Percentiles rank a stretch among this genome's conserved stretches.
These are phyloP conservation scores for Syndactyla subalaris DNA, from an alignment of 2,797 vertebrate genomes.

Conservation along the genomic window DNA sequence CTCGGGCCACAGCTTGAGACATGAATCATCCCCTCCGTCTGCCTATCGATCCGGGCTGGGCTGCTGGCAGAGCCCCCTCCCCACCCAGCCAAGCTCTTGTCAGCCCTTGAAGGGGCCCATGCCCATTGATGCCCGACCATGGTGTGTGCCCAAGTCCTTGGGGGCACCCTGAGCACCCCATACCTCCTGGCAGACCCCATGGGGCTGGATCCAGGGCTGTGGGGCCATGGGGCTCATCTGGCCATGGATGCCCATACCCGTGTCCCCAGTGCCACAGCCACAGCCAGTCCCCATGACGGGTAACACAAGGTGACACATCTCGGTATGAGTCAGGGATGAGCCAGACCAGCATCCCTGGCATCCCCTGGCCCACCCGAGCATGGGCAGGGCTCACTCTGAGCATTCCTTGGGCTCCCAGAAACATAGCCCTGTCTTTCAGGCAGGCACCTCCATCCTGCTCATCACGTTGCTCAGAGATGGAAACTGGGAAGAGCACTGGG, in stretches of 20 bases:
- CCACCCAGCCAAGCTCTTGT: not conserved
- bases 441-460: accelerated
- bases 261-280: accelerated
- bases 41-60: not conserved
- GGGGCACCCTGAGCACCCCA: not conserved
- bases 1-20: slow-evolving; percentile 40
- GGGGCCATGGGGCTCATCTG: not conserved
- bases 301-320: not conserved
- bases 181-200: not conserved
- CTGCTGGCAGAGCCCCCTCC: slow-evolving; percentile 5
- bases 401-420: accelerated
- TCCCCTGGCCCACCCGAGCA: not conserved
- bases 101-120: accelerated
- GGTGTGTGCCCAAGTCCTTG: accelerated
- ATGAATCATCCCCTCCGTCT: slow-evolving; percentile 11
- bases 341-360: accelerated
- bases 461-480: accelerated
- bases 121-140: accelerated
- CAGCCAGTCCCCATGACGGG: not conserved
- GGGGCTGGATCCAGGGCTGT: accelerated
- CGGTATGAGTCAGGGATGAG: accelerated
- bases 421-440: accelerated
- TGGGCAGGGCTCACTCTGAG: not conserved
- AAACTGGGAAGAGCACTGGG: accelerated
- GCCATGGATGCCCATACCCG: accelerated